Evolutionary conservation across 2,797 vertebrate species (phyloP).

Genomic region (Sebastes melanostomus): DNA sequence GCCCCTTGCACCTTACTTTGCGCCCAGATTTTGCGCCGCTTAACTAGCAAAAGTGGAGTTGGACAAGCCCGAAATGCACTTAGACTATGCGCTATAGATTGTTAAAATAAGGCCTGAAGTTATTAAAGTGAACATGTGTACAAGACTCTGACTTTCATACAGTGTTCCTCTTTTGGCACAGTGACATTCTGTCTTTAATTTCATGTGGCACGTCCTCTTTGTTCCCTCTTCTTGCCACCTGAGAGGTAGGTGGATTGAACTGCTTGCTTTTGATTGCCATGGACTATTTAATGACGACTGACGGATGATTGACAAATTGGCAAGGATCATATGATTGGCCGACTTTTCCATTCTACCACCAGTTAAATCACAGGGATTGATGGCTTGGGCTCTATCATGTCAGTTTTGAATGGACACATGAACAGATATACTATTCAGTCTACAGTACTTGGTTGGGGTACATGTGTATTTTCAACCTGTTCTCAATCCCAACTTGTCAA

Average conservation of each 20-base stretch:
- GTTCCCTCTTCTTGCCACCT: not conserved
- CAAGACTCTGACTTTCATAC: not conserved
- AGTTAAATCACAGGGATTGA: not conserved
- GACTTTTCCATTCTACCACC: not conserved
- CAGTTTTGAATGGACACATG: not conserved
- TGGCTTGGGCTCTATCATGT: not conserved
- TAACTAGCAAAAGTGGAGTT: too few species aligned
- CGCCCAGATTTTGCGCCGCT: too few species aligned
- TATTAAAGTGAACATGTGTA: not conserved
- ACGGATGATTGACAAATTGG: conserved; percentile 9
- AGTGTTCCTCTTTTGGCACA: not conserved
- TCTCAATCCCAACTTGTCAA: not conserved
- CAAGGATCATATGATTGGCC: not conserved
- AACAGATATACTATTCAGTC: not conserved
- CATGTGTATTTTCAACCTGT: not conserved
- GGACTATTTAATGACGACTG: not conserved
- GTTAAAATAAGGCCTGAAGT: too few species aligned
- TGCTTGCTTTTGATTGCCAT: not conserved
- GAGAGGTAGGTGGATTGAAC: not conserved
- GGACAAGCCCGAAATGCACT: too few species aligned
- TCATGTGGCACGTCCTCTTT: not conserved
- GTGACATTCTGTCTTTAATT: not conserved
- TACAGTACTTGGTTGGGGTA: not conserved
- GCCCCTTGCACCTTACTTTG: too few species aligned
- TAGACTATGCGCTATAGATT: too few species aligned